A percentile compares a stretch with the other conserved stretches of the same genome.
Evolutionary conservation across 2,113 vertebrate species (phyloP).

Genomic region (Columba janthina): DNA sequence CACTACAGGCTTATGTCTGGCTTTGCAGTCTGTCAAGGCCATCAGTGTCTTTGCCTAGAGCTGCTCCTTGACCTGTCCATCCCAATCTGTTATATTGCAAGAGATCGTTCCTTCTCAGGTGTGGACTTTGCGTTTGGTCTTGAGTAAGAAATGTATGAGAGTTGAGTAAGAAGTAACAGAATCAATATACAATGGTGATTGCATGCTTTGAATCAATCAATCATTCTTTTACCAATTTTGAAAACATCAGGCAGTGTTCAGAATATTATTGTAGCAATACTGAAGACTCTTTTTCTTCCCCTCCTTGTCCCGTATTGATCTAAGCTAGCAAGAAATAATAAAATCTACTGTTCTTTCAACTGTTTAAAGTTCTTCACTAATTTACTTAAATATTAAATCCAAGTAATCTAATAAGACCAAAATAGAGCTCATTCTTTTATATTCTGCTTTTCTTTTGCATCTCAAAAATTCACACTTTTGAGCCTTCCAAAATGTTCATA

Average conservation of each 20-base stretch:
- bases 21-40: not conserved
- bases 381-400: constrained; percentile 28
- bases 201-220: not conserved
- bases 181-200: not conserved
- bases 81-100: not conserved
- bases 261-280: not conserved
- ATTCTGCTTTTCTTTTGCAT: not conserved
- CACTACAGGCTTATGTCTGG: not conserved
- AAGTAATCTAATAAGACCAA: constrained; percentile 18
- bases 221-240: constrained; percentile 4
- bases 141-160: not conserved
- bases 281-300: not conserved
- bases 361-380: not conserved
- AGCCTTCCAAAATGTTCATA: not conserved
- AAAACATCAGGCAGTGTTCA: not conserved
- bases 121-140: not conserved
- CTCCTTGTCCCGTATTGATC: not conserved
- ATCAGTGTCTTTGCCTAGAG: not conserved
- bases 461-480: not conserved
- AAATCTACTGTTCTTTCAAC: not conserved
- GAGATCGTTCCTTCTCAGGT: not conserved
- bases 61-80: not conserved
- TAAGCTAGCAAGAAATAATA: not conserved
- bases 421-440: not conserved
- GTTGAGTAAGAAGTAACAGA: not conserved